Base-by-base conservation (phyloP, 2,888 invertebrate genomes). In the Hofmannophila pseudospretella region DNA sequence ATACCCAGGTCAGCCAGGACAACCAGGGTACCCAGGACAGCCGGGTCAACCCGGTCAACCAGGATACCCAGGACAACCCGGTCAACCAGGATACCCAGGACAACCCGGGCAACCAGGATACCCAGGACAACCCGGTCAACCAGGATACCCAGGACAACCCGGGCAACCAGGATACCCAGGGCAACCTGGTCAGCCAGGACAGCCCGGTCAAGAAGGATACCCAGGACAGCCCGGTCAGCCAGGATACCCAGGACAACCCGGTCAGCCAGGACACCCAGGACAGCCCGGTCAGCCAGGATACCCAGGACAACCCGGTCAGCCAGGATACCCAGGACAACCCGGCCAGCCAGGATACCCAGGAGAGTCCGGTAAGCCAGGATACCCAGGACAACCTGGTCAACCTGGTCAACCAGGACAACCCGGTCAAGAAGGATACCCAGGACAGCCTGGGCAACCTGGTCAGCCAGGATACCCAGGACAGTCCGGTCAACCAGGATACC, bases 351-450 rank as follows among this genome's bases (percentile, higher is more conserved):
- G 62, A 13, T 37, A 43, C 10, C 59, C 66, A 8, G 64, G 62
- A 11, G 34, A 35, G 0, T 55, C 58, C 39, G 58, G 44, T 8
- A 32, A 42, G 14, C 54, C 63, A 23, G 59, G 62, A 20, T 34
- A 45, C 16, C 46, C 45, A 22, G 42, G 41, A 14, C 19, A 34
- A 5, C 90, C 90, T 0, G 84, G 79, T 25, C 71, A 61, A n/a
- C 88, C 88, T 10, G 76, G 74, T 0, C 29, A 42, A 20, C 36
- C 45, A 7, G 49, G 43, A n/a, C 20, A 41, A 7, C 44, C 47
- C 1, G 44, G 47, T 0, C 19, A 13, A 5, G 81, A 1, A 60
- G 57, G 27, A 64, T 42, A 42, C 1, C 51, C 57, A 10, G 60
- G 44, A n/a, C 22, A 39, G 5, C 46, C 45, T 4, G 47, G 49